Percentiles rank a stretch among this genome's conserved stretches.
These are phyloP conservation scores for fruit fly (Drosophila melanogaster) DNA, from an alignment of 1,140 invertebrate species.

Conservation along the genomic window Release_6_plus_ISO1_MT NC_004354.4:10237001-10237500, in stretches of 20 bases:
- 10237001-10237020: constrained; percentile 3
- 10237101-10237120: constrained; percentile 66
- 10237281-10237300: constrained; percentile 46
- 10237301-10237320: constrained; percentile 52
- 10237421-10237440: constrained; percentile 49
- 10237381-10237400: constrained; percentile 62
- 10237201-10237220: constrained; percentile 38
- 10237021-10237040: constrained; percentile 15
- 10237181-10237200: constrained; percentile 23
- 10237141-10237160: constrained; percentile 79
- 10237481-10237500: constrained; percentile 60
- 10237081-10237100: constrained; percentile 56
- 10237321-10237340: constrained; percentile 41
- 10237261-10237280: constrained; percentile 9
- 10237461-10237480: constrained; percentile 49
- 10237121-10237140: constrained; percentile 85
- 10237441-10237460: constrained; percentile 72
- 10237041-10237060: constrained; percentile 33
- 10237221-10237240: constrained; percentile 39
- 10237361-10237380: constrained; percentile 32
- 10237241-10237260: constrained; percentile 16
- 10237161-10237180: constrained; percentile 70
- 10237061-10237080: constrained; percentile 46
- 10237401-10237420: constrained; percentile 75
- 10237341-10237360: constrained; percentile 13